phyloP scores from a whole-genome alignment of 2,888 invertebrate species.

The Rhamnusium bicolor region DNA sequence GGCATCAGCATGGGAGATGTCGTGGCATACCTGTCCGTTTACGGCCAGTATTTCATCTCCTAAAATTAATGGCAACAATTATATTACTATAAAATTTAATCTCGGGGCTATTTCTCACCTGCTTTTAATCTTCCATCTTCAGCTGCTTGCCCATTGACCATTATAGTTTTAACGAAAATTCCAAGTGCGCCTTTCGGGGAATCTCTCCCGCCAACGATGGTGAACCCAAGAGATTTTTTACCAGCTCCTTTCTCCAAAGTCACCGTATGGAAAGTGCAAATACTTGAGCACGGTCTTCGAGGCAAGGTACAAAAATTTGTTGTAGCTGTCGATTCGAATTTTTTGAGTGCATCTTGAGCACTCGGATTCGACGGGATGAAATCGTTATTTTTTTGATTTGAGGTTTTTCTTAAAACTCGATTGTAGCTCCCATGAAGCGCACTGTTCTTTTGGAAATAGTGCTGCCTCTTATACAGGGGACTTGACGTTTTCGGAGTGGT shows the following conservation, averaged over 20 bases:
- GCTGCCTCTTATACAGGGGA: slow-evolving; percentile 68
- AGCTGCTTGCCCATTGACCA: slow-evolving; percentile 87
- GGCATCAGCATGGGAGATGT: slow-evolving; percentile 86
- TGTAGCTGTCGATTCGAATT: slow-evolving; percentile 55
- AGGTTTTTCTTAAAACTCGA: slow-evolving; percentile 61
- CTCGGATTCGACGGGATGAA: slow-evolving; percentile 47
- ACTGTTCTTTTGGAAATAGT: slow-evolving; percentile 78
- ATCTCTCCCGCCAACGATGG: slow-evolving; percentile 90
- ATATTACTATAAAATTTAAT: too few relatives aligned
- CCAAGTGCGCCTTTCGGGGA: slow-evolving; percentile 89
- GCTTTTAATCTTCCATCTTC: slow-evolving; percentile 88
- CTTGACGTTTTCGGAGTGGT: slow-evolving; percentile 52
- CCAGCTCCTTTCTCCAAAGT: slow-evolving; percentile 86
- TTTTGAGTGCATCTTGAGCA: slow-evolving; percentile 34
- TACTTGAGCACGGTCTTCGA: slow-evolving; percentile 79
- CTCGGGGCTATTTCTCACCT: too few relatives aligned
- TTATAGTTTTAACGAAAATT: slow-evolving; percentile 89
- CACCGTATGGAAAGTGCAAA: slow-evolving; percentile 82
- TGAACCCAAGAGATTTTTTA: slow-evolving; percentile 90
- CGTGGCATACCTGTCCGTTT: slow-evolving; percentile 86
- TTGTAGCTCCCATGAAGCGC: slow-evolving; percentile 76
- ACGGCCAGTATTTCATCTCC: slow-evolving; percentile 89
- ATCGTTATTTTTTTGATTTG: slow-evolving; percentile 62
- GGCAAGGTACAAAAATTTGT: slow-evolving; percentile 83
- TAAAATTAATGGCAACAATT: slow-evolving; percentile 58